A percentile compares a stretch with the other conserved stretches of the same genome.
Conservation (phyloP, 2,113 vertebrate genomes). For the Toxotes chatareus region DNA sequence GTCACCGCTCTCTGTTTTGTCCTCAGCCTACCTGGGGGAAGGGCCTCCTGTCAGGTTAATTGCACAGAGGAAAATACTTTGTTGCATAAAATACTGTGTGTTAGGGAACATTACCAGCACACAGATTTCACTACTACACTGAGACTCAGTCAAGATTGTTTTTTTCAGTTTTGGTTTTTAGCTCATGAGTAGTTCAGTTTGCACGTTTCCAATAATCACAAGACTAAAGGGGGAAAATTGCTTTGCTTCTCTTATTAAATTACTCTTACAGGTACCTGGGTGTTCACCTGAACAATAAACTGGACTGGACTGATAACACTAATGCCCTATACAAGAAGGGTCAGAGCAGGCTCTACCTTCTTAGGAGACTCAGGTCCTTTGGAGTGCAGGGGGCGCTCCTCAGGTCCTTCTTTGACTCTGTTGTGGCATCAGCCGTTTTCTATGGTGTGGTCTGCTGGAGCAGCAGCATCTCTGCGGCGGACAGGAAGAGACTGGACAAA, state of each 20-base stretch:
- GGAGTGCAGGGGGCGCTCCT: too few species aligned
- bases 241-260: not conserved
- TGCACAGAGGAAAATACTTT: constrained; percentile 21
- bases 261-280: too few species aligned
- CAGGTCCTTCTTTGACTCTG: too few species aligned
- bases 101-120: not conserved
- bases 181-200: not conserved
- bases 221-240: not conserved
- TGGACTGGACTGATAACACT: too few species aligned
- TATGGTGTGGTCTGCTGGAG: too few species aligned
- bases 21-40: constrained; percentile 39
- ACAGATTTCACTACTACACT: not conserved
- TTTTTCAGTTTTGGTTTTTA: not conserved
- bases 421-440: too few species aligned
- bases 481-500: too few species aligned
- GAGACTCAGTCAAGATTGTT: not conserved
- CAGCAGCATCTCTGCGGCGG: too few species aligned
- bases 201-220: not conserved
- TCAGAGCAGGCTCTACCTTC: too few species aligned
- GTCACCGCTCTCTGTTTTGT: constrained; percentile 30
- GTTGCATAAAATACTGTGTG: constrained; percentile 1
- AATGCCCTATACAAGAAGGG: too few species aligned
- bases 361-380: too few species aligned
- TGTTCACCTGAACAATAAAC: too few species aligned
- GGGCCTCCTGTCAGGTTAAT: constrained; percentile 55